Conservation (phyloP, 2,797 vertebrate species). For the Erpetoichthys calabaricus region DNA sequence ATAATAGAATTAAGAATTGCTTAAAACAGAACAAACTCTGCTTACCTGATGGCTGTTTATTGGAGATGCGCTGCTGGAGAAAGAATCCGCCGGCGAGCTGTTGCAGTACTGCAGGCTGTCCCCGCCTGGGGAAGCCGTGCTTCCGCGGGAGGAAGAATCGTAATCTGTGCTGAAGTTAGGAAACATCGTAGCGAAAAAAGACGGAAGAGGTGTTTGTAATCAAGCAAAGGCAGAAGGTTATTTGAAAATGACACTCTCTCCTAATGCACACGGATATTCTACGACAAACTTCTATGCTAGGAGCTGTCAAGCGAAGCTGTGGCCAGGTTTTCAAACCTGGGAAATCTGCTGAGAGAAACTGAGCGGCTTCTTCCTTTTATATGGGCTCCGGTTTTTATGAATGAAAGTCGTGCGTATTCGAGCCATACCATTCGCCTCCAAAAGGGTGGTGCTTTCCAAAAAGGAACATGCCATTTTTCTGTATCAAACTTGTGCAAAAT, state of each 20-base stretch:
- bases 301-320: constrained; percentile 18
- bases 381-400: constrained; percentile 67
- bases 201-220: background rate
- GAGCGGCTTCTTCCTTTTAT: constrained; percentile 62
- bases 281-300: too few species aligned
- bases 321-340: constrained; percentile 62
- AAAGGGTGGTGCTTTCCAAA: constrained; percentile 24
- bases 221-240: too few species aligned
- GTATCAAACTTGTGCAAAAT: too few species aligned
- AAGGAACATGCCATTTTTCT: constrained; percentile 8
- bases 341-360: constrained; percentile 49
- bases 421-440: constrained; percentile 49
- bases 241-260: too few species aligned
- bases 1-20: too few species aligned
- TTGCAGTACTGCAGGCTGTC: constrained; percentile 63
- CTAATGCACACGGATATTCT: too few species aligned
- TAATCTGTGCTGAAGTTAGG: constrained; percentile 61
- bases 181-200: constrained; percentile 44
- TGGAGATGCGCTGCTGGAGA: constrained; percentile 65
- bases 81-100: constrained; percentile 64
- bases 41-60: constrained; percentile 73
- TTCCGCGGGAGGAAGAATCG: constrained; percentile 74
- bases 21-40: background rate
- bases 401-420: constrained; percentile 61
- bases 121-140: constrained; percentile 68